Evolutionary conservation across 2,888 invertebrate genomes (phyloP).

Genomic region (Nebria brevicollis): DNA sequence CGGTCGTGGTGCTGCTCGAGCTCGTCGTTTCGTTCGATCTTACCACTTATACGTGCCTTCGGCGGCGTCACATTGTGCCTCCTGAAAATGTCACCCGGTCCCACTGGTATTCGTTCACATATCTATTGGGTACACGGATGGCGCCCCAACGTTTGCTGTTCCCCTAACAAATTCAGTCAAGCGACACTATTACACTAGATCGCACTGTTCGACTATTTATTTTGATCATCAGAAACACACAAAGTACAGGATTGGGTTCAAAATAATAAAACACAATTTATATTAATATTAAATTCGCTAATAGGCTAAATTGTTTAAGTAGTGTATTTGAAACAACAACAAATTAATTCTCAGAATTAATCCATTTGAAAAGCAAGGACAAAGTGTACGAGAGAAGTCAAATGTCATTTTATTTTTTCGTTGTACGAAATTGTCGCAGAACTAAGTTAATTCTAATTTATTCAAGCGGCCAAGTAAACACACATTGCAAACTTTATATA

Average conservation of each 20-base stretch:
- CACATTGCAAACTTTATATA: slow-evolving; percentile 21
- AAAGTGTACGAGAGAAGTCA: not conserved
- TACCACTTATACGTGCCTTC: slow-evolving; percentile 17
- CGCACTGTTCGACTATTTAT: too few relatives aligned
- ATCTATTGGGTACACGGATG: not conserved
- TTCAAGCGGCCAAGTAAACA: slow-evolving; percentile 33
- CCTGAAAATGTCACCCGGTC: slow-evolving; percentile 22
- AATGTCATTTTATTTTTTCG: not conserved
- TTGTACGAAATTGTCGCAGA: slow-evolving; percentile 32
- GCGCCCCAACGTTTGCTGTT: not conserved
- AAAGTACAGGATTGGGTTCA: too few relatives aligned
- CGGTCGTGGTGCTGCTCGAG: not conserved
- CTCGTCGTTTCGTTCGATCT: slow-evolving; percentile 9
- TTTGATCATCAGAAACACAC: too few relatives aligned
- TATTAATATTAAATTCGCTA: not conserved
- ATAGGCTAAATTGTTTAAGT: not conserved
- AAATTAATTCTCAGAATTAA: not conserved
- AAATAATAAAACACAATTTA: not conserved
- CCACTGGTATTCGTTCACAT: slow-evolving; percentile 17
- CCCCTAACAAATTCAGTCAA: not conserved
- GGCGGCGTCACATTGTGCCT: slow-evolving; percentile 15
- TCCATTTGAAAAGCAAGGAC: not conserved
- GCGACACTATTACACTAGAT: not conserved
- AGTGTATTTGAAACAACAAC: not conserved
- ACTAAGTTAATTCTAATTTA: slow-evolving; percentile 41